Base-by-base conservation (phyloP, 2,888 invertebrate species). In the Hemicrepidius hirtus region DNA sequence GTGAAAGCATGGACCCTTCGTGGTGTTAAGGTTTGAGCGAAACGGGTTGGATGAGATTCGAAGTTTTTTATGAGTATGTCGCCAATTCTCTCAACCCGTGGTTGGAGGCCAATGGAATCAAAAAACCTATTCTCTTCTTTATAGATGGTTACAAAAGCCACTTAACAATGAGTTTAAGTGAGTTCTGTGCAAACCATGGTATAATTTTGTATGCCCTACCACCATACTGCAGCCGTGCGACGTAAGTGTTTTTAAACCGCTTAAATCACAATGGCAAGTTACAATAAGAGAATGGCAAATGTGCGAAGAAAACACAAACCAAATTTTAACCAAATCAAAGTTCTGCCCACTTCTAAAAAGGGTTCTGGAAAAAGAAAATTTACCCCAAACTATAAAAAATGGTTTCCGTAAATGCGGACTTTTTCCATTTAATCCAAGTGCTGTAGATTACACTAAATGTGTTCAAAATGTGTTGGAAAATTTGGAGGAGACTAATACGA, bases 181-280 rank as follows among this genome's bases (percentile, higher is more conserved):
- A 65, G 28, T 64, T 59, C 10, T 71, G 71, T 24, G n/a, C 12
- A 16, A 12, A 44, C 2, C 18, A 80, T 46, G 62, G 67, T 18
- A 83, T 82, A 13, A 80, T 82, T 50, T 59, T 82, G 13, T 79
- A 77, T 57, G 75, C 77, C 10, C 70, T 83, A 50, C 77, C 77
- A 18, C 79, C 80, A 7, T 80, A 82, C 64, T 62, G 24, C 62
- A 62, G 44, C 78, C 24, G 63, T 37, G 40, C 1, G 20, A 41
- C 24, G 77, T 7, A 71, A 41, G n/a, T 20, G 62, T 62, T 1
- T 62, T 62, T 24, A 41, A 44, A 9, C 62, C 62, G 10, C n/a
- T 62, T n/a, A 62, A 62, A 41, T 3, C n/a, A 44, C 1, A 62
- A 21, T 62, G 80, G 13, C 64, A 76, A 50, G 80, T 80, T 7